phyloP scores from a whole-genome alignment of 2,113 vertebrate genomes.

The Ellobius talpinus region DNA sequence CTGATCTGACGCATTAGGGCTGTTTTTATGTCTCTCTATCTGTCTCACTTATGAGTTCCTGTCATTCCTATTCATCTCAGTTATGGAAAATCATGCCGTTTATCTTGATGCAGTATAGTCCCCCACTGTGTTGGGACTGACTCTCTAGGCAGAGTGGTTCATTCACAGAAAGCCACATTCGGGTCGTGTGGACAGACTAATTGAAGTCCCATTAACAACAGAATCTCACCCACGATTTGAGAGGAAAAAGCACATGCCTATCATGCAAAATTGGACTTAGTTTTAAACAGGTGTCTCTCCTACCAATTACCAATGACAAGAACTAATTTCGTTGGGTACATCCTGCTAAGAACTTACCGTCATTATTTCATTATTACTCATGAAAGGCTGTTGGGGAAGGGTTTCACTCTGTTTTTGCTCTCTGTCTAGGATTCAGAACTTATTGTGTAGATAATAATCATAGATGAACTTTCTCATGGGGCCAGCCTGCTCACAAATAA shows the following conservation, averaged over 20 bases:
- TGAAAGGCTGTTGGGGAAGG: neutral
- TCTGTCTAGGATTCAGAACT: neutral
- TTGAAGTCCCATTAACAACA: constrained; percentile 10
- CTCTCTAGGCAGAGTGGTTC: neutral
- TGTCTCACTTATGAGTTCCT: constrained; percentile 60
- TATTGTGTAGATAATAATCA: neutral
- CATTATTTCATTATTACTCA: constrained; percentile 5
- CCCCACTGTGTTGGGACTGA: neutral
- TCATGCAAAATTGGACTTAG: neutral
- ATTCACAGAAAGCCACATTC: constrained; percentile 6
- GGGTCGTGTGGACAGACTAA: neutral
- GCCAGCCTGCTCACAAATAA: neutral
- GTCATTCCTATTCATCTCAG: constrained; percentile 67
- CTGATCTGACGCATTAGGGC: constrained; percentile 40
- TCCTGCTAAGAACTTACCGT: constrained; percentile 19
- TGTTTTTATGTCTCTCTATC: constrained; percentile 63
- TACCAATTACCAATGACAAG: constrained; percentile 46
- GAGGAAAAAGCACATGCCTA: neutral
- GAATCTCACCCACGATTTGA: neutral
- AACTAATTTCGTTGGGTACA: constrained; percentile 21
- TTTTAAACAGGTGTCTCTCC: constrained; percentile 43
- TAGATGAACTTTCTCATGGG: neutral
- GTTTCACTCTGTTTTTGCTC: neutral
- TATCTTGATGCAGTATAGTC: constrained; percentile 53
- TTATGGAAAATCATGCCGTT: constrained; percentile 63